These are phyloP conservation scores for Calonectris borealis DNA, from an alignment of 2,113 vertebrate species.

Conservation along the genomic window DNA sequence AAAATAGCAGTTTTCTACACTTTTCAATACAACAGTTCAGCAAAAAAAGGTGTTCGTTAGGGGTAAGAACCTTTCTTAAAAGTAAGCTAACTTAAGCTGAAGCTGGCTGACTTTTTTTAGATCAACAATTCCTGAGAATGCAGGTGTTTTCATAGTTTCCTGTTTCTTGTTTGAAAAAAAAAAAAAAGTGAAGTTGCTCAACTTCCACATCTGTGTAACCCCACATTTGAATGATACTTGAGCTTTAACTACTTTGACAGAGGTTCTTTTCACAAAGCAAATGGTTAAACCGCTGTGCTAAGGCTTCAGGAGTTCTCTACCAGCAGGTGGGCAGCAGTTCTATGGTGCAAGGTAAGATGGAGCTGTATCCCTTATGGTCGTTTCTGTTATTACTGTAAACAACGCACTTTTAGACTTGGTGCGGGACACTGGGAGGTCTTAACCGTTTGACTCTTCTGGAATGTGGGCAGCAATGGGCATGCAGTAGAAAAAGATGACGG, in stretches of 20 bases:
- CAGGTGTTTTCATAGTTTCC: not conserved
- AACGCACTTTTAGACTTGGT: rapidly evolving
- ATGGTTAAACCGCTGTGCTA: rapidly evolving
- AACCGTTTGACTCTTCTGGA: not conserved
- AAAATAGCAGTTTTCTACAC: not conserved
- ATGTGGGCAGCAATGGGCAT: rapidly evolving
- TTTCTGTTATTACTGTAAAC: rapidly evolving
- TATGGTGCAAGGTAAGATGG: not conserved
- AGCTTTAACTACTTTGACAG: not conserved
- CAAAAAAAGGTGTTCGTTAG: rapidly evolving
- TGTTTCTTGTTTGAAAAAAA: not conserved
- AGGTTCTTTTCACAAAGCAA: not conserved
- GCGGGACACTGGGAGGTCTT: not conserved
- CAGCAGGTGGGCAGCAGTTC: not conserved
- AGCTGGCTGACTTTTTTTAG: not conserved
- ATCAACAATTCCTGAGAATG: not conserved
- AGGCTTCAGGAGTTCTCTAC: rapidly evolving
- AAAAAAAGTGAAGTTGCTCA: not conserved
- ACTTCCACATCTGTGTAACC: conserved; percentile 14
- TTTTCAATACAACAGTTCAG: not conserved
- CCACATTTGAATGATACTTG: not conserved
- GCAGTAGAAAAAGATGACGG: not conserved
- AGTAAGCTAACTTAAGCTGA: not conserved
- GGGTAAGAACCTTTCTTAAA: not conserved
- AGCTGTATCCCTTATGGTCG: rapidly evolving